These are phyloP conservation scores for Willisornis vidua DNA, from an alignment of 2,113 vertebrate species.

Conservation along the genomic window DNA sequence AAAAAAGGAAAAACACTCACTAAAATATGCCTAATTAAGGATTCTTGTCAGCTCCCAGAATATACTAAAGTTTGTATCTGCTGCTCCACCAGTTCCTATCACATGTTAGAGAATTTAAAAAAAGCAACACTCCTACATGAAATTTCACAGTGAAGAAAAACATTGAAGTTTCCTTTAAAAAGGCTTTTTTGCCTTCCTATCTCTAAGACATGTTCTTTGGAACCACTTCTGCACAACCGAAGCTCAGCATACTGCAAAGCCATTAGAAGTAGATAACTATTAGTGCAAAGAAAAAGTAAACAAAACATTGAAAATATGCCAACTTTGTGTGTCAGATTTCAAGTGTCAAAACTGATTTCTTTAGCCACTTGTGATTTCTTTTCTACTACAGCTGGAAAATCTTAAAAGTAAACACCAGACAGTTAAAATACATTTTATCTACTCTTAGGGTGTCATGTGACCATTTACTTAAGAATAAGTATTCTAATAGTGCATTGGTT, in stretches of 20 bases:
- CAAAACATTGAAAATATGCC: background rate
- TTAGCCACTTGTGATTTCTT: background rate
- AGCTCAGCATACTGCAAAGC: background rate
- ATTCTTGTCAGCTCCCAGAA: background rate
- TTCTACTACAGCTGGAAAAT: background rate
- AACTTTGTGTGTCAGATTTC: background rate
- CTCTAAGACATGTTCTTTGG: background rate
- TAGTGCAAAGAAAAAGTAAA: background rate
- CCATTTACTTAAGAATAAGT: background rate
- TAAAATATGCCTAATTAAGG: background rate
- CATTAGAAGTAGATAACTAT: background rate
- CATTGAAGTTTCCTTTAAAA: background rate
- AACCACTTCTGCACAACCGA: background rate
- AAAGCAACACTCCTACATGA: slow-evolving; percentile 44
- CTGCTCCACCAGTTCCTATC: background rate
- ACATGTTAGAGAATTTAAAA: slow-evolving; percentile 26
- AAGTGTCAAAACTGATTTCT: slow-evolving; percentile 5
- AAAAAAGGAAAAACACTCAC: background rate
- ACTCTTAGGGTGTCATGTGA: background rate
- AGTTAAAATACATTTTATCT: background rate
- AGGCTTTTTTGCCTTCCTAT: background rate
- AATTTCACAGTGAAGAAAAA: background rate
- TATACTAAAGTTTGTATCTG: background rate
- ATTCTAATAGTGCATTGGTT: background rate
- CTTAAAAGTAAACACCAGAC: background rate